Conservation (phyloP, 2,888 invertebrate genomes). For the Meiosimyza platycephala region DNA sequence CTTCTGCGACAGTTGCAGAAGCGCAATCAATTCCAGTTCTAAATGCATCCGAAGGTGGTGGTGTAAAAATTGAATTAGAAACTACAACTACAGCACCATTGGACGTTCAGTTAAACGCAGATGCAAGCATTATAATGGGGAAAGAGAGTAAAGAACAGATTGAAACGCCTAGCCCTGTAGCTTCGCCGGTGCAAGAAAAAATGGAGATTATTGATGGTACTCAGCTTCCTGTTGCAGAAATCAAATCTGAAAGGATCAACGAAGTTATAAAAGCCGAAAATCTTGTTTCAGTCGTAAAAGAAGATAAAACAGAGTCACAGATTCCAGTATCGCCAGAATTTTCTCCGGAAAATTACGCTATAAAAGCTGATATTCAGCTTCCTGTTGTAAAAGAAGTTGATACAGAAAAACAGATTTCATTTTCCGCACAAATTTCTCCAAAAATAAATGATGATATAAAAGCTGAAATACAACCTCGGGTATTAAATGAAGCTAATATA, state of each 20-base stretch:
- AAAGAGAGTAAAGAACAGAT: constrained; percentile 56
- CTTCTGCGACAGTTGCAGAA: constrained; percentile 36
- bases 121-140: constrained; percentile 47
- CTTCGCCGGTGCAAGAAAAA: constrained; percentile 47
- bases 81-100: constrained; percentile 21
- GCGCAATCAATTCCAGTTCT: constrained; percentile 15
- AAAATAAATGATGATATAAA: too few relatives aligned
- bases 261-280: not conserved
- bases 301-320: not conserved
- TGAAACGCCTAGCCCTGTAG: constrained; percentile 27
- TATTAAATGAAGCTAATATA: too few relatives aligned
- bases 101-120: not conserved
- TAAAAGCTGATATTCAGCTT: too few relatives aligned
- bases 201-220: constrained; percentile 76
- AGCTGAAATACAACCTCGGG: too few relatives aligned
- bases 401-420: too few relatives aligned
- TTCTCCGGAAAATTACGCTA: not conserved
- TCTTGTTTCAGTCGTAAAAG: not conserved
- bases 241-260: not conserved
- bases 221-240: constrained; percentile 64
- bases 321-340: not conserved
- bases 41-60: not conserved
- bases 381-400: too few relatives aligned
- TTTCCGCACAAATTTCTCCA: too few relatives aligned
- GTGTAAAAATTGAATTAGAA: not conserved